Conservation (phyloP, 92 coral and sea anemone genomes). For the Isaurus tuberculatus region DNA sequence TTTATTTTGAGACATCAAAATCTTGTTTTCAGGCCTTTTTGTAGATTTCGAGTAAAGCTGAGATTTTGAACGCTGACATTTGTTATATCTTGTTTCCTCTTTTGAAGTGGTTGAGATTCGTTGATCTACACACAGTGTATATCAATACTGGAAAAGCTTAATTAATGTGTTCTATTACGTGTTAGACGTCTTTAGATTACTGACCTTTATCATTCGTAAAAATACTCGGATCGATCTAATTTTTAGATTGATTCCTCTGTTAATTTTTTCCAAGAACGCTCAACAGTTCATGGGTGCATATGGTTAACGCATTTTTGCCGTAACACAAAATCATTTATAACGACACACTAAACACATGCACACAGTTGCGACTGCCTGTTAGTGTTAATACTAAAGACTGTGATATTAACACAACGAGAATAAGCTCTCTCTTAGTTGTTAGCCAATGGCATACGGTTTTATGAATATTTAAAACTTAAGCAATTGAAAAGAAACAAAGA, state of each 20-base stretch:
- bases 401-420: background rate
- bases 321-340: too few relatives aligned
- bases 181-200: too few relatives aligned
- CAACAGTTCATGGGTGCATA: too few relatives aligned
- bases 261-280: too few relatives aligned
- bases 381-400: background rate
- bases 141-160: too few relatives aligned
- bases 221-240: too few relatives aligned
- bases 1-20: constrained; percentile 56
- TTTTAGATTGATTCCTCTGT: too few relatives aligned
- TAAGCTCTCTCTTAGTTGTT: background rate
- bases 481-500: background rate
- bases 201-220: too few relatives aligned
- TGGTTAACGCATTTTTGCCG: too few relatives aligned
- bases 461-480: background rate
- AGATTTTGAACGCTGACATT: background rate
- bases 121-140: too few relatives aligned
- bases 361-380: background rate
- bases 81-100: background rate
- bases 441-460: background rate
- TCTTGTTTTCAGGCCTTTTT: constrained; percentile 7
- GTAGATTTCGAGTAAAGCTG: background rate
- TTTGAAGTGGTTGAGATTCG: background rate
- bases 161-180: too few relatives aligned
- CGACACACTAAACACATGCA: too few relatives aligned